phyloP scores from a whole-genome alignment of 2,113 vertebrate species.

The Oryzias melastigma region DNA sequence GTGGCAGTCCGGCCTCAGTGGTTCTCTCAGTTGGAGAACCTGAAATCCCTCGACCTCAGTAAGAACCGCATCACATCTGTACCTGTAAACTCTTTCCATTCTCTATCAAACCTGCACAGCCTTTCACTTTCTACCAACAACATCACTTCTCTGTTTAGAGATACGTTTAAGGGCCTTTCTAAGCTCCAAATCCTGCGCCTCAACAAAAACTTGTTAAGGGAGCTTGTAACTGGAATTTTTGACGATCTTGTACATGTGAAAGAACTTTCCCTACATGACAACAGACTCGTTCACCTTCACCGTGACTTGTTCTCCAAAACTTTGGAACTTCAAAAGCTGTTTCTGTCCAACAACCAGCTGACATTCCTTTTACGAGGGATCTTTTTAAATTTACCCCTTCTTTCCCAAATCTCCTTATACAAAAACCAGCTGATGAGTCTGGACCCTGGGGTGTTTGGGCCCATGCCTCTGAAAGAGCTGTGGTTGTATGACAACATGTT shows the following conservation, averaged over 20 bases:
- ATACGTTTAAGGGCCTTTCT: constrained; percentile 78
- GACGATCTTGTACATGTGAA: constrained; percentile 79
- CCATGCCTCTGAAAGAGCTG: constrained; percentile 79
- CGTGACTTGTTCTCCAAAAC: constrained; percentile 80
- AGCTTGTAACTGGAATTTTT: constrained; percentile 77
- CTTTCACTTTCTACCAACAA: constrained; percentile 84
- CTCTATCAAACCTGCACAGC: constrained; percentile 64
- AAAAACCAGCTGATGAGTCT: constrained; percentile 83
- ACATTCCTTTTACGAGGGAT: constrained; percentile 78
- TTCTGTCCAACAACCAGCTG: constrained; percentile 86
- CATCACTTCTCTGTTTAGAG: constrained; percentile 70
- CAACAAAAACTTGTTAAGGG: constrained; percentile 81
- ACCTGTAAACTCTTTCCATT: constrained; percentile 52
- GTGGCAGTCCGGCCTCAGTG: constrained; percentile 54
- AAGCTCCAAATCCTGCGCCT: constrained; percentile 81
- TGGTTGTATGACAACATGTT: constrained; percentile 92
- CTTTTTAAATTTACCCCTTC: constrained; percentile 79
- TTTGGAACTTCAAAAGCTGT: constrained; percentile 82
- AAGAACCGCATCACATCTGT: constrained; percentile 60
- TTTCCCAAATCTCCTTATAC: constrained; percentile 84
- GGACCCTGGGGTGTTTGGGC: constrained; percentile 79
- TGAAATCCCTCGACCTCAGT: constrained; percentile 61
- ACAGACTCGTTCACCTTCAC: constrained; percentile 79
- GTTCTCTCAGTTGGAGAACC: constrained; percentile 44
- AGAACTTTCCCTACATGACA: constrained; percentile 86